phyloP scores from a whole-genome alignment of 2,797 vertebrate species.

The Pseudochirops corinnae region DNA sequence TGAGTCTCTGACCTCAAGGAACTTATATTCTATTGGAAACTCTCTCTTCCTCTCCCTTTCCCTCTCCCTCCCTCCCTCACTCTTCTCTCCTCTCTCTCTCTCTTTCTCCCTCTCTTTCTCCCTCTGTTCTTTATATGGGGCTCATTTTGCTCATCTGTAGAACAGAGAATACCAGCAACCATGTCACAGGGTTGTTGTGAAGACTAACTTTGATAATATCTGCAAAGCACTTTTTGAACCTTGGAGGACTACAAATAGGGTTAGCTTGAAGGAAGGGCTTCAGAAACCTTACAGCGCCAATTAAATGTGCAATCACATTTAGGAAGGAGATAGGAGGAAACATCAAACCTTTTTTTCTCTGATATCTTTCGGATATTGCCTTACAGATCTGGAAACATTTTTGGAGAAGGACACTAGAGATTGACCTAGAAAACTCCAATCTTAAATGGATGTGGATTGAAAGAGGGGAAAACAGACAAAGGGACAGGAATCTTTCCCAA shows the following conservation, averaged over 20 bases:
- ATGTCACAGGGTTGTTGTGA: not conserved
- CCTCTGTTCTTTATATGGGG: not conserved
- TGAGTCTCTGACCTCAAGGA: not conserved
- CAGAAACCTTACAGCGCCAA: no score
- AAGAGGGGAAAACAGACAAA: not conserved
- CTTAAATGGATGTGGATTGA: not conserved
- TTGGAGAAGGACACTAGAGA: not conserved
- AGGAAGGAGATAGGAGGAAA: not conserved
- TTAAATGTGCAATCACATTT: not conserved
- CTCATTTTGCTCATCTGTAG: not conserved
- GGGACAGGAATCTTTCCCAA: no score
- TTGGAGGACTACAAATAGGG: not conserved
- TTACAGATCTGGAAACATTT: not conserved
- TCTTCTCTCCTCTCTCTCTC: no score
- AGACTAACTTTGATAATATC: not conserved
- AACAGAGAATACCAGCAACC: not conserved
- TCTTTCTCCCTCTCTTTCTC: no score
- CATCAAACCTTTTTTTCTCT: not conserved
- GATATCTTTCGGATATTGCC: not conserved
- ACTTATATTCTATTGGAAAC: not conserved
- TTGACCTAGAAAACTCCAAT: not conserved
- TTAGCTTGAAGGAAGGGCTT: not conserved
- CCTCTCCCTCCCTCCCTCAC: no score
- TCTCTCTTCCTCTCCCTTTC: no score
- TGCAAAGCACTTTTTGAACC: not conserved